Percentiles rank a stretch among this genome's conserved stretches.
phyloP scores from a whole-genome alignment of 2,113 vertebrate genomes.

The Eleginops maclovinus region DNA sequence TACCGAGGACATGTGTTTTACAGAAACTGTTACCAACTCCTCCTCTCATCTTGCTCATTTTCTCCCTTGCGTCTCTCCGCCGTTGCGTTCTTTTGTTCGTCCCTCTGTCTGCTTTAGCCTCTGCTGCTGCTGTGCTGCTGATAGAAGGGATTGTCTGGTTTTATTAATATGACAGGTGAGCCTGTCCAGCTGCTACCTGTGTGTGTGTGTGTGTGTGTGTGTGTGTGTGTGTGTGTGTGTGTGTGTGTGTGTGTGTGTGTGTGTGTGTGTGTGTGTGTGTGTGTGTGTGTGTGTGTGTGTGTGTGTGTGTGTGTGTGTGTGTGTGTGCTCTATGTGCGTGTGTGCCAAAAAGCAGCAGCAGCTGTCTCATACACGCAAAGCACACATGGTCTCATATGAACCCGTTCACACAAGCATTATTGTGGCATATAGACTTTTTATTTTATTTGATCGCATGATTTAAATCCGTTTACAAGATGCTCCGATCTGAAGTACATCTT shows the following conservation, averaged over 20 bases:
- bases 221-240: conserved; percentile 16
- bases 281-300: conserved; percentile 17
- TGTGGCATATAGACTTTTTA: conserved; percentile 53
- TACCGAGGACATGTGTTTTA: neutral
- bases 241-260: conserved; percentile 20
- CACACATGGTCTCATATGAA: conserved; percentile 64
- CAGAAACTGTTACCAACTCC: conserved; percentile 35
- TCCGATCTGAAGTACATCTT: conserved; percentile 24
- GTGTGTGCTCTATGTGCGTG: conserved; percentile 17
- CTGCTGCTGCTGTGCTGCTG: conserved; percentile 69
- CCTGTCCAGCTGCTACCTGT: conserved; percentile 83
- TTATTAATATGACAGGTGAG: conserved; percentile 84
- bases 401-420: conserved; percentile 55
- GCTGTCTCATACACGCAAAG: conserved; percentile 78
- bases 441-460: conserved; percentile 48
- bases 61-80: conserved; percentile 30
- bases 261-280: conserved; percentile 21
- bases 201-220: conserved; percentile 25
- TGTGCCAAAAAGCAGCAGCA: conserved; percentile 66
- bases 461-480: conserved; percentile 32
- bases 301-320: conserved; percentile 18
- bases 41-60: conserved; percentile 37
- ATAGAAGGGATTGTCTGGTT: conserved; percentile 83
- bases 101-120: conserved; percentile 59
- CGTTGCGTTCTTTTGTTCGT: conserved; percentile 71